Percentiles rank a stretch among this genome's conserved stretches.
Conservation (phyloP, 2,113 vertebrate species). For the Melanerpes formicivorus region DNA sequence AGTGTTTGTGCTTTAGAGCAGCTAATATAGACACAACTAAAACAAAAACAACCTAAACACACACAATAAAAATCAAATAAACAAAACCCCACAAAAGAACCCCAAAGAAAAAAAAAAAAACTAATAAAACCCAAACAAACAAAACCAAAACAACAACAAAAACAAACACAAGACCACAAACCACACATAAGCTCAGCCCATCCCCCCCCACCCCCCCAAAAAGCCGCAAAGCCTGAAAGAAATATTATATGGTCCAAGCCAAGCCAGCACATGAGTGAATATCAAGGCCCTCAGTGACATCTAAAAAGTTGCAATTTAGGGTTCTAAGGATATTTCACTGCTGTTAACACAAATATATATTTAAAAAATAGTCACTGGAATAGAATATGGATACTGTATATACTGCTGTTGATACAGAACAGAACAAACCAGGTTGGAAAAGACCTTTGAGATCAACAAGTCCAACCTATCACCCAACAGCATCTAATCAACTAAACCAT, state of each 20-base stretch:
- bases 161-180: not conserved
- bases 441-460: no score
- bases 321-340: not conserved
- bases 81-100: no score
- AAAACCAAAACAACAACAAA: no score
- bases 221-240: not conserved
- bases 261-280: not conserved
- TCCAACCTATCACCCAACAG: no score
- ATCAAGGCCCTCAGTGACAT: not conserved
- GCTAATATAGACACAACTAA: not conserved
- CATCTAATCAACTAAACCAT: no score
- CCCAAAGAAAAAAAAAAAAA: no score
- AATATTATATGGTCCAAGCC: not conserved
- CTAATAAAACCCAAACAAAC: no score
- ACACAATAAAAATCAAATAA: not conserved
- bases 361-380: not conserved
- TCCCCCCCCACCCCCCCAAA: no score
- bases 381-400: accelerated
- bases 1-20: not conserved
- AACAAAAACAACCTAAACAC: no score
- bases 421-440: no score
- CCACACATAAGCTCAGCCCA: no score
- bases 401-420: no score
- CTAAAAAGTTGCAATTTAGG: not conserved
- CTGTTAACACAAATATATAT: not conserved